These are phyloP conservation scores for Orius insidiosus DNA, from an alignment of 1,140 invertebrate species.

Conservation along the genomic window DNA sequence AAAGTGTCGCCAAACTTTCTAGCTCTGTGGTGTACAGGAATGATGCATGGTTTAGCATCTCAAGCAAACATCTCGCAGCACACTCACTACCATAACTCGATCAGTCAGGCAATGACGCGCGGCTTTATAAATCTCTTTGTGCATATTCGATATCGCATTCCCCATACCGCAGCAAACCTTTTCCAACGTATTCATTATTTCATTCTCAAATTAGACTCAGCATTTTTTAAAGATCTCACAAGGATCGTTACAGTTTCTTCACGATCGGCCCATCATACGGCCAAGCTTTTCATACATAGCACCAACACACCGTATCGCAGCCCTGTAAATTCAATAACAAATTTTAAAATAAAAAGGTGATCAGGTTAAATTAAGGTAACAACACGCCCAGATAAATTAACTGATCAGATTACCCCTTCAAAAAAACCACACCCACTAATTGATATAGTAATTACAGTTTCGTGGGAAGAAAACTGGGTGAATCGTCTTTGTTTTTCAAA, in stretches of 20 bases:
- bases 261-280: constrained; percentile 90
- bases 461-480: constrained; percentile 79
- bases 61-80: constrained; percentile 69
- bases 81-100: constrained; percentile 78
- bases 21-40: constrained; percentile 81
- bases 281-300: constrained; percentile 96
- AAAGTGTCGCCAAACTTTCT: constrained; percentile 73
- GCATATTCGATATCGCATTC: constrained; percentile 63
- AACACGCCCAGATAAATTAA: too few relatives aligned
- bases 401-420: too few relatives aligned
- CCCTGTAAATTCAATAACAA: constrained; percentile 52
- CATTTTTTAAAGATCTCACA: constrained; percentile 78
- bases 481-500: constrained; percentile 93
- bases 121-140: constrained; percentile 86
- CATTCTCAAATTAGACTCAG: constrained; percentile 91
- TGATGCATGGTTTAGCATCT: constrained; percentile 74
- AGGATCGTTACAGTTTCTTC: constrained; percentile 92
- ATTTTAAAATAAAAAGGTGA: constrained; percentile 6
- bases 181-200: constrained; percentile 91
- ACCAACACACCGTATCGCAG: constrained; percentile 89
- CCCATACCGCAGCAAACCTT: constrained; percentile 84
- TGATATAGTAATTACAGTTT: constrained; percentile 76
- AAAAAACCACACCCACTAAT: too few relatives aligned
- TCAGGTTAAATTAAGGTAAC: too few relatives aligned
- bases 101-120: constrained; percentile 71